A percentile compares a stretch with the other conserved stretches of the same genome.
phyloP scores from a whole-genome alignment of 1,140 invertebrate species.

The Euura saliciscinereae region DNA sequence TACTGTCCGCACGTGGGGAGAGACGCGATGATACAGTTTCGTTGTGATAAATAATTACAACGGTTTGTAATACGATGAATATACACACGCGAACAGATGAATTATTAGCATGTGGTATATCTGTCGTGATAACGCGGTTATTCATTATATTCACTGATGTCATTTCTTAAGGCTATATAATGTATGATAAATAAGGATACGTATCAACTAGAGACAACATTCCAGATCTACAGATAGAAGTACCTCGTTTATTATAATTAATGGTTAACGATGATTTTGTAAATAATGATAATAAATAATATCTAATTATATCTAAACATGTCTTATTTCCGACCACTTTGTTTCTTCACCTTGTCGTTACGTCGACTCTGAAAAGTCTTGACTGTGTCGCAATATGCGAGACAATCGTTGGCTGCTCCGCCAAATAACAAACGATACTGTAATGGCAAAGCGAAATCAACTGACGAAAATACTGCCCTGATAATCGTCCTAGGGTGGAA shows the following conservation, averaged over 20 bases:
- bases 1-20: not conserved
- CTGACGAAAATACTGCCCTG: too few relatives aligned
- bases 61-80: conserved; percentile 27
- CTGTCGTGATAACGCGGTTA: conserved; percentile 13
- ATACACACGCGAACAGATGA: conserved; percentile 16
- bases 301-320: too few relatives aligned
- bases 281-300: too few relatives aligned
- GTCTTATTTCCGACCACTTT: too few relatives aligned
- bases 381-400: too few relatives aligned
- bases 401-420: too few relatives aligned
- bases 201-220: conserved; percentile 35
- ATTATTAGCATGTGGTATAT: conserved; percentile 8
- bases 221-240: conserved; percentile 1
- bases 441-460: too few relatives aligned
- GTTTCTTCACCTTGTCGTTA: too few relatives aligned
- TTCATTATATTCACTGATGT: not conserved
- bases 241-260: not conserved
- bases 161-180: not conserved
- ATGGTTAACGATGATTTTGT: not conserved
- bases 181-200: not conserved
- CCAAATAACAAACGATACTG: too few relatives aligned
- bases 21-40: not conserved
- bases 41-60: not conserved
- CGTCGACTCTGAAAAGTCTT: too few relatives aligned
- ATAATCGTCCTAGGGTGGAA: too few relatives aligned